Evolutionary conservation across 2,113 vertebrate genomes (phyloP), one percentile per base, ranked within the genome.

Genomic region (Lucifuga dentata): DNA sequence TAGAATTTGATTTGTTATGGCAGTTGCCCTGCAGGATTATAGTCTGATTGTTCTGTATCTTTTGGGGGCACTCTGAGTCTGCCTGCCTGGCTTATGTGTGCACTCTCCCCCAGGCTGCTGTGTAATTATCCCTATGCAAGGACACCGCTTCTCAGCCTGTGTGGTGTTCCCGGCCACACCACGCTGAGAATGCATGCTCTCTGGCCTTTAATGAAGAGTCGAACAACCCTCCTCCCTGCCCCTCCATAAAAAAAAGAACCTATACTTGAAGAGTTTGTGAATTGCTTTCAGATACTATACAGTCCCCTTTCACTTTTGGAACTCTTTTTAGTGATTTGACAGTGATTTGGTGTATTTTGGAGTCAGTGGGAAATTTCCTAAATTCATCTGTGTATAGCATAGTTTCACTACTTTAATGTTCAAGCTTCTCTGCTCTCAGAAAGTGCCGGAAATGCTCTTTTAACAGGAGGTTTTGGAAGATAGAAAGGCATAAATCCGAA

Each of bases 41-140:
- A 5, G 1, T 62, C 43, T 50, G 38, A 48, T 62, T 76, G 73
- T 75, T 58, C 46, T 66, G 51, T 75, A 67, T 79, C 44, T 74
- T 11, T 56, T 33, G 62, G 44, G 56, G 60, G n/a, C n/a, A n/a
- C n/a, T n/a, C n/a, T n/a, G 19, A 13, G 29, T 52, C 13, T 1
- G 36, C 53, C 78, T 50, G 35, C 43, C 10, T 13, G 0, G 51
- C 43, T 43, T 75, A 73, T 73, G 69, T 43, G 39, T 48, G 80
- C 58, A 48, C 68, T 57, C 57, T 62, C 64, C 56, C 78, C 33
- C 64, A 60, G 24, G 2, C 32, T 45, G 56, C 83, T 76, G 51
- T 86, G 71, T 73, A 52, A 85, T 87, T 86, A 84, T 87, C 49
- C 65, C 24, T 62, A 33, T 76, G 71, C 81, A 80, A 81, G 78